Evolutionary conservation across 2,113 vertebrate species (phyloP).

Genomic region (Propithecus coquereli): DNA sequence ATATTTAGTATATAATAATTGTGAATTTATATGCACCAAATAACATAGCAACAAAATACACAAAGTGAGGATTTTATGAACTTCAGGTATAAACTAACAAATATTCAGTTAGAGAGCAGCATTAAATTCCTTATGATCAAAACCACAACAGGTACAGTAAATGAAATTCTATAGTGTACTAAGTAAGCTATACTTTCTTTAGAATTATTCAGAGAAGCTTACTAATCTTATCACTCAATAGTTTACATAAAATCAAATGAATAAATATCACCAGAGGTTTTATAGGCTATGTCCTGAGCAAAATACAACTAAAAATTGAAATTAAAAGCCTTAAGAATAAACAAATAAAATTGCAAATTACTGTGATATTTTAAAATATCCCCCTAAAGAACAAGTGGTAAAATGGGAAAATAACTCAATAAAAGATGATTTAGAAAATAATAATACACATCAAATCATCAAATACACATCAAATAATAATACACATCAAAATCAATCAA

Average conservation of each 20-base stretch:
- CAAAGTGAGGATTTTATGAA: background rate
- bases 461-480: too few species aligned
- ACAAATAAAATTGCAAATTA: background rate
- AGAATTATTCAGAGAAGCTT: background rate
- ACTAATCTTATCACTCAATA: background rate
- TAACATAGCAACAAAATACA: constrained; percentile 37
- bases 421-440: constrained; percentile 4
- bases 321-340: background rate
- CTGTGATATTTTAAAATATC: constrained; percentile 20
- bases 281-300: background rate
- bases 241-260: constrained; percentile 13
- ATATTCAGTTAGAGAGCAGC: background rate
- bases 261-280: background rate
- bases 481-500: background rate
- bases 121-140: background rate
- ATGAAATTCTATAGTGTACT: background rate
- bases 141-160: background rate
- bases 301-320: constrained; percentile 13
- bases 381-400: background rate
- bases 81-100: background rate
- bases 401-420: background rate
- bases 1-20: background rate
- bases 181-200: background rate
- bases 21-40: constrained; percentile 30
- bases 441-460: too few species aligned